These are phyloP conservation scores for Drosophila neoperkinsi DNA, from an alignment of 2,888 invertebrate genomes.

Conservation along the genomic window DNA sequence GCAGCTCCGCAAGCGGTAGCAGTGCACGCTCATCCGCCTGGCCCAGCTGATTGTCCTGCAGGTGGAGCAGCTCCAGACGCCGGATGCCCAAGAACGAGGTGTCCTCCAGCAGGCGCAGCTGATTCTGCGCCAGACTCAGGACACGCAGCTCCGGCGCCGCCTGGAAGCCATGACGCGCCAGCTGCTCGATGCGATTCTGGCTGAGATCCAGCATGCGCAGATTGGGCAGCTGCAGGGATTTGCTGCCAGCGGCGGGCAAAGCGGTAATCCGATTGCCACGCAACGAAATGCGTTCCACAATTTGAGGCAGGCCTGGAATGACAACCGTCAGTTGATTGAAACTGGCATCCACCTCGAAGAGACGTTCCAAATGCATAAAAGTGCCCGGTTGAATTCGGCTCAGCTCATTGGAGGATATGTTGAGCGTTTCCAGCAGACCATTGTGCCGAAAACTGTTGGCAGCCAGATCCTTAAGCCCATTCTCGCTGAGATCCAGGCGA, in stretches of 20 bases:
- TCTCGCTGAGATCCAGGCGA: conserved; percentile 91
- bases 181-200: conserved; percentile 90
- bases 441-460: conserved; percentile 90
- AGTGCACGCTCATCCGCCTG: conserved; percentile 89
- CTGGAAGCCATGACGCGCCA: conserved; percentile 88
- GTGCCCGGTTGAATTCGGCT: conserved; percentile 90
- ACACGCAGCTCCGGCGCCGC: conserved; percentile 89
- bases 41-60: conserved; percentile 90
- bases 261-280: conserved; percentile 89
- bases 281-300: conserved; percentile 91
- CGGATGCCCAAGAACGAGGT: conserved; percentile 89
- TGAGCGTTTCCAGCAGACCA: conserved; percentile 91
- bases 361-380: conserved; percentile 90
- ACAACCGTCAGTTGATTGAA: conserved; percentile 90
- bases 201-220: conserved; percentile 91
- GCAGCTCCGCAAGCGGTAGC: conserved; percentile 87
- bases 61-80: conserved; percentile 90
- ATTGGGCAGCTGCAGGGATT: conserved; percentile 90
- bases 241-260: conserved; percentile 88
- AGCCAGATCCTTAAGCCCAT: conserved; percentile 89
- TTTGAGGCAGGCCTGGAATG: conserved; percentile 91
- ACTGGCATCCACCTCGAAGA: conserved; percentile 92
- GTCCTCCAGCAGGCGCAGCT: conserved; percentile 89
- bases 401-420: conserved; percentile 91
- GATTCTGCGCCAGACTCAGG: conserved; percentile 90